These are phyloP conservation scores for Beris morrisii DNA, from an alignment of 2,888 invertebrate species.

Conservation along the genomic window DNA sequence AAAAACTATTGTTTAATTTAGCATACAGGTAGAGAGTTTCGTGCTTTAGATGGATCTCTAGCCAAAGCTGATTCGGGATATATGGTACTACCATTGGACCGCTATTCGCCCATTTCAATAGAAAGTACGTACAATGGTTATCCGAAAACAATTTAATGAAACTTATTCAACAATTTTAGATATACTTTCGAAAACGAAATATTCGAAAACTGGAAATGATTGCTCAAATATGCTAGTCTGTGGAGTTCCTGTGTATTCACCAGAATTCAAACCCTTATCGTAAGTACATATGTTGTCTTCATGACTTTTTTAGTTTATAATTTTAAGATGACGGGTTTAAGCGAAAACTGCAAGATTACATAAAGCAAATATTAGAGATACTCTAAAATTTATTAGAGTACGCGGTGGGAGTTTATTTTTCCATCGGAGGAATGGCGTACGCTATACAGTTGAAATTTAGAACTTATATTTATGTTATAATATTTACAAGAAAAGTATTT, in stretches of 20 bases:
- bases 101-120: constrained; percentile 49
- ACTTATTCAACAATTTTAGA: not conserved
- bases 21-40: constrained; percentile 58
- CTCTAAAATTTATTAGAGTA: too few relatives aligned
- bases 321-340: too few relatives aligned
- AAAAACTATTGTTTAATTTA: constrained; percentile 44
- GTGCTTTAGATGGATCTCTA: constrained; percentile 49
- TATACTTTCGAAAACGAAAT: constrained; percentile 11
- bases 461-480: too few relatives aligned
- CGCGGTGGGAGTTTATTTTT: too few relatives aligned
- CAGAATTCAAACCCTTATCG: constrained; percentile 17
- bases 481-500: too few relatives aligned
- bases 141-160: too few relatives aligned
- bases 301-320: too few relatives aligned
- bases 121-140: constrained; percentile 44
- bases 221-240: constrained; percentile 13
- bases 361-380: too few relatives aligned
- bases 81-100: constrained; percentile 58
- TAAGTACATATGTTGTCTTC: not conserved
- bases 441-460: too few relatives aligned
- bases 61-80: constrained; percentile 57
- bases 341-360: too few relatives aligned
- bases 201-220: constrained; percentile 4
- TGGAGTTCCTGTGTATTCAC: constrained; percentile 11
- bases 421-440: too few relatives aligned